Percentiles rank a stretch among this genome's conserved stretches.
phyloP scores from a whole-genome alignment of 2,113 vertebrate species.

The Cheilinus undulatus region DNA sequence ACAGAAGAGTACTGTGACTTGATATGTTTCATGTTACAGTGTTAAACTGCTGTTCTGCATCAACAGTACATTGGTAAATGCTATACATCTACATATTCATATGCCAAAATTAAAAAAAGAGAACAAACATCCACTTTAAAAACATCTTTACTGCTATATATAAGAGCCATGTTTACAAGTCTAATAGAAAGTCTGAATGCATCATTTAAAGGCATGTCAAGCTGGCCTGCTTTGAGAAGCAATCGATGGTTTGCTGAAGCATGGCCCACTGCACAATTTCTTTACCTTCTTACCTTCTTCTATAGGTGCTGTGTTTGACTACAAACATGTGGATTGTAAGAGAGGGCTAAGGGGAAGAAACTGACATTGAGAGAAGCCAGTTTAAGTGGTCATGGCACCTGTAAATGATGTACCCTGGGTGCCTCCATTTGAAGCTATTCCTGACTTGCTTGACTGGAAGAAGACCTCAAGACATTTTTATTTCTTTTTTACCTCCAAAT shows the following conservation, averaged over 20 bases:
- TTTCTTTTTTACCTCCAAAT: background rate
- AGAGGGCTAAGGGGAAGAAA: background rate
- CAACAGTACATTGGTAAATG: no score
- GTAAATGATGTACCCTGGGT: background rate
- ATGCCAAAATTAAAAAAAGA: background rate
- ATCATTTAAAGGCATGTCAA: background rate
- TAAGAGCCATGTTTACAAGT: background rate
- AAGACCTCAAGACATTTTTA: background rate
- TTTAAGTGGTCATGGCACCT: conserved; percentile 4
- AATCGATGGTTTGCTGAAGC: background rate
- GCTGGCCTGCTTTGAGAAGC: background rate
- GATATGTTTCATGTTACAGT: background rate
- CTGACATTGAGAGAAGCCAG: background rate
- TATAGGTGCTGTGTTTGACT: background rate
- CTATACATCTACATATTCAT: background rate
- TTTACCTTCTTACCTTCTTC: background rate
- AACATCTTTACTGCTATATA: background rate
- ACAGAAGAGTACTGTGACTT: background rate
- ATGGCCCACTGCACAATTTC: background rate
- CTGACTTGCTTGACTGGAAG: conserved; percentile 2
- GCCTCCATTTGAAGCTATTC: conserved; percentile 12
- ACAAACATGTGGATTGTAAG: background rate
- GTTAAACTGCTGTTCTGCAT: background rate
- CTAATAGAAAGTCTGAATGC: background rate
- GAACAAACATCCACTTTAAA: background rate